Percentiles rank a stretch among this genome's conserved stretches.
These are phyloP conservation scores for Acleris holmiana DNA, from an alignment of 2,888 invertebrate species.

Conservation along the genomic window DNA sequence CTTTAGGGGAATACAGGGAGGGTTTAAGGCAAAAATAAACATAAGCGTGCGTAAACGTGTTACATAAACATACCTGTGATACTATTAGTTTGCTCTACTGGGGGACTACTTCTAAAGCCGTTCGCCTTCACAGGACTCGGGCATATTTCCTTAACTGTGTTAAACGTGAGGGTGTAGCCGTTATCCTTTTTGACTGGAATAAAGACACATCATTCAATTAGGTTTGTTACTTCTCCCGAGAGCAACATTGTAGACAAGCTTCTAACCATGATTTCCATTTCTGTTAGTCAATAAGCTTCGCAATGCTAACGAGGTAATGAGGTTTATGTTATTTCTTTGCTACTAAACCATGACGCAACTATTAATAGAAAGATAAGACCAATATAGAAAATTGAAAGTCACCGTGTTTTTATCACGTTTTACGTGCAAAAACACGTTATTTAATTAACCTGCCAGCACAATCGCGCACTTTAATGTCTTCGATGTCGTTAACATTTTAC, in stretches of 20 bases:
- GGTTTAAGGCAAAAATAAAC: too few relatives aligned
- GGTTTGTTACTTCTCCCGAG: too few relatives aligned
- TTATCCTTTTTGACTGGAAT: conserved; percentile 81
- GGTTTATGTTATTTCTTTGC: neutral
- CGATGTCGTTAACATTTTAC: conserved; percentile 9
- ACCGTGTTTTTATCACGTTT: conserved; percentile 17
- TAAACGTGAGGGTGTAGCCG: conserved; percentile 79
- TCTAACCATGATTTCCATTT: neutral
- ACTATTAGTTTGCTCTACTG: conserved; percentile 75
- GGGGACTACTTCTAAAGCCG: conserved; percentile 77
- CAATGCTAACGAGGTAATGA: too few relatives aligned
- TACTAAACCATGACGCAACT: neutral
- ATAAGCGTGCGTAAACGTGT: neutral
- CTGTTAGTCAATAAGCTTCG: neutral
- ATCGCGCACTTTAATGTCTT: conserved; percentile 2
- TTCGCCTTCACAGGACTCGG: conserved; percentile 80
- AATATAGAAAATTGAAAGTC: conserved; percentile 5
- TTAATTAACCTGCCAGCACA: too few relatives aligned
- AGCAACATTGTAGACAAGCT: neutral
- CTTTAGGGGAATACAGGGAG: too few relatives aligned
- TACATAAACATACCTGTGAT: conserved; percentile 64
- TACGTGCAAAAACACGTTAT: neutral
- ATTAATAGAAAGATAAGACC: conserved; percentile 2
- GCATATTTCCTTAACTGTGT: conserved; percentile 78
- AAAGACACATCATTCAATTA: conserved; percentile 34